Evolutionary conservation across 2,888 invertebrate species (phyloP), one percentile per base, ranked within the genome.

Genomic region (Chymomyza fuscimana): DNA sequence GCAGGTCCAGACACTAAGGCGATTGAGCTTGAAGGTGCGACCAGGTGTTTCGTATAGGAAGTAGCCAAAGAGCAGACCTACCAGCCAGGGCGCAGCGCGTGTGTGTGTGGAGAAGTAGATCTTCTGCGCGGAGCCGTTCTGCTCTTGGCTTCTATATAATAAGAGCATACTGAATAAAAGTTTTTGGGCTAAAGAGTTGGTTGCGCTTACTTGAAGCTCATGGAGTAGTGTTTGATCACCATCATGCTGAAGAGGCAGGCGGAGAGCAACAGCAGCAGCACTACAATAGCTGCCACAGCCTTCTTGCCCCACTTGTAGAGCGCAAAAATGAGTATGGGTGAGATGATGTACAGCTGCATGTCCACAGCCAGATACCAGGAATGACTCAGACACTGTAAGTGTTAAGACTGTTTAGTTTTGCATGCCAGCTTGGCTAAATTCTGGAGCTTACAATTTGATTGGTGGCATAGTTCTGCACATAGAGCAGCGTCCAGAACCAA

Each of bases 361-460:
- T 94, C 94, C 9, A 93, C 93, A 0, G 93, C 92, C 50, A 94
- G 86, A 76, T 93, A 94, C 94, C 94, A 94, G 1, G 93, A 90
- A 74, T 93, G 93, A 50, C 91, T 90, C 54, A 94, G 78, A 77
- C 94, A 94, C 92, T 91, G 32, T 10, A 67, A 25, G n/a, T 0
- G 9, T n/a, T 54, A n/a, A 15, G 16, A 12, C 1, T 36, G 12
- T 25, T n/a, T 16, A 32, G 25, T 25, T 25, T 3, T 1, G 2
- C 25, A 25, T 4, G 25, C 25, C 25, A n/a, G n/a, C 15, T 32
- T 52, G 7, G 1, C 5, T 1, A 59, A 40, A 65, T 7, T 32
- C 50, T 1, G 0, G 2, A 5, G 63, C 58, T 79, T 84, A 92
- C 91, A 40, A 90, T 80, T 51, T 89, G 73, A 74, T 74, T 7